phyloP scores from a whole-genome alignment of 1,140 invertebrate species.

The Nephila pilipes region DNA sequence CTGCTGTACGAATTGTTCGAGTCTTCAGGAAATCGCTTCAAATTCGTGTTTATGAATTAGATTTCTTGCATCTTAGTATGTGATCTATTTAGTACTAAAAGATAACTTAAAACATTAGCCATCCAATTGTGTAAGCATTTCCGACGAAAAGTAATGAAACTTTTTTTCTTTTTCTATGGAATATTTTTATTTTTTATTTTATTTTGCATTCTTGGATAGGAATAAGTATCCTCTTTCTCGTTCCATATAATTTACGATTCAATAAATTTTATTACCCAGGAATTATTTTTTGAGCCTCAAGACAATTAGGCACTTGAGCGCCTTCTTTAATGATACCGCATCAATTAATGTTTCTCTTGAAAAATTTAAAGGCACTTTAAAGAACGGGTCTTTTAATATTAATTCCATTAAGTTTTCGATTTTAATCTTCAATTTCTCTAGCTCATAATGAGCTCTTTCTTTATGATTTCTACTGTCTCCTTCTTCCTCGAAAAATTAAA shows the following conservation, averaged over 20 bases:
- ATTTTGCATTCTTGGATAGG: neutral
- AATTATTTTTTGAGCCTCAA: conserved; percentile 43
- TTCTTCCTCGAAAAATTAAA: conserved; percentile 1
- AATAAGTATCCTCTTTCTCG: conserved; percentile 5
- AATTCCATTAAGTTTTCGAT: conserved; percentile 65
- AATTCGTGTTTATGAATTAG: neutral
- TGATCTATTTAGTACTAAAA: neutral
- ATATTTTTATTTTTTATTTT: neutral
- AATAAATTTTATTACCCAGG: conserved; percentile 54
- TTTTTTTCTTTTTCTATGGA: neutral
- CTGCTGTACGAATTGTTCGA: no score
- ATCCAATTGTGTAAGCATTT: neutral
- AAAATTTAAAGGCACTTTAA: conserved; percentile 42
- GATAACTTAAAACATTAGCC: conserved; percentile 1
- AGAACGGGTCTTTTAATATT: conserved; percentile 35
- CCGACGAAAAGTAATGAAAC: neutral
- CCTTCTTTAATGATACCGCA: conserved; percentile 46
- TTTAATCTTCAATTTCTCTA: conserved; percentile 47
- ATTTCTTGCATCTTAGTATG: neutral
- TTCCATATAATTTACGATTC: conserved; percentile 55
- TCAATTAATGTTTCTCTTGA: conserved; percentile 54
- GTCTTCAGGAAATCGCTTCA: neutral
- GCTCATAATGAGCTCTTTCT: conserved; percentile 43
- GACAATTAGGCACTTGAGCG: conserved; percentile 37
- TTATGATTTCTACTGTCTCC: conserved; percentile 20